These are phyloP conservation scores for Chymomyza fuscimana DNA, from an alignment of 2,888 invertebrate species.

Conservation along the genomic window DNA sequence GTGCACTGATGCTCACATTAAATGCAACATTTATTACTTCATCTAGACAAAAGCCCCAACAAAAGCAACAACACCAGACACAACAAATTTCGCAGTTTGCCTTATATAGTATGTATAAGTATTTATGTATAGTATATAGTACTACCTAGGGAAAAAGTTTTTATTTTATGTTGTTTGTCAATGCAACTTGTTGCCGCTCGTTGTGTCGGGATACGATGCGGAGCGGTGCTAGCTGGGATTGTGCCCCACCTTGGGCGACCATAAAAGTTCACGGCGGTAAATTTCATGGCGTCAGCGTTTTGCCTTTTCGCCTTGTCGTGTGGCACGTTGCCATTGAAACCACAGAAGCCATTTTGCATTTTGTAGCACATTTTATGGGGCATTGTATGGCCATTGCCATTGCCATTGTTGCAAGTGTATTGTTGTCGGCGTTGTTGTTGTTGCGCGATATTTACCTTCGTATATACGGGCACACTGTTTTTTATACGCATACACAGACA, in stretches of 20 bases:
- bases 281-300: conserved; percentile 63
- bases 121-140: neutral
- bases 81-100: conserved; percentile 40
- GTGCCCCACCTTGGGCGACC: conserved; percentile 14
- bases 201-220: neutral
- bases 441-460: conserved; percentile 64
- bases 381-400: conserved; percentile 63
- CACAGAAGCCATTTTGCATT: conserved; percentile 74
- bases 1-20: conserved; percentile 39
- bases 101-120: neutral
- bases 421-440: conserved; percentile 26
- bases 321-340: conserved; percentile 68
- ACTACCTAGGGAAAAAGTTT: conserved; percentile 38
- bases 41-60: conserved; percentile 41
- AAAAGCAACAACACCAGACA: conserved; percentile 12
- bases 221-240: neutral
- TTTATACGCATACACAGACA: conserved; percentile 14
- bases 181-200: conserved; percentile 65
- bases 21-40: conserved; percentile 68
- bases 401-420: conserved; percentile 55
- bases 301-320: conserved; percentile 12
- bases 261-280: conserved; percentile 67
- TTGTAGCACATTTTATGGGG: conserved; percentile 72
- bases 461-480: conserved; percentile 45
- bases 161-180: conserved; percentile 62